phyloP scores from a whole-genome alignment of 2,113 vertebrate species.

The Xenotilapia caudafasciata region DNA sequence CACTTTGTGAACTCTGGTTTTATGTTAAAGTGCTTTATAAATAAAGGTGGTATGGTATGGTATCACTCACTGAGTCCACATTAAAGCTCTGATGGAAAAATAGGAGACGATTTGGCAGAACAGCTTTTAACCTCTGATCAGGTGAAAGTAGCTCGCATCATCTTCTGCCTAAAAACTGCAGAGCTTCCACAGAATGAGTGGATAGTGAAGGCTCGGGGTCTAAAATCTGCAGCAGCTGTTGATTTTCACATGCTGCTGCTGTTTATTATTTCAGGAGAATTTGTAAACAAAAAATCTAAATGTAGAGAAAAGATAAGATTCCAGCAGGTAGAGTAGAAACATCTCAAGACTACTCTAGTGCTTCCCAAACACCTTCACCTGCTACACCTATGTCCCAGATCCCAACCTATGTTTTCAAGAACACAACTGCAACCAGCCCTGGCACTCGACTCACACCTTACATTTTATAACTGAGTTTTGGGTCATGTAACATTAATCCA shows the following conservation, averaged over 20 bases:
- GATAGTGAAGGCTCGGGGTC: background rate
- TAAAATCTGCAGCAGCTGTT: background rate
- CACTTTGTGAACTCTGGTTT: too few species aligned
- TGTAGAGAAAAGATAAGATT: background rate
- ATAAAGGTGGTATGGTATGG: too few species aligned
- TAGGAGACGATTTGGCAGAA: fast-evolving
- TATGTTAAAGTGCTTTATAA: too few species aligned
- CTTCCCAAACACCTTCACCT: background rate
- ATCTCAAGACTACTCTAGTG: background rate
- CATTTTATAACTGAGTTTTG: background rate
- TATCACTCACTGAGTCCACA: too few species aligned
- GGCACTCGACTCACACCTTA: background rate
- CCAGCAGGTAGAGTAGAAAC: background rate
- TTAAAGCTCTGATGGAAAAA: background rate
- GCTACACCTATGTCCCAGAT: background rate
- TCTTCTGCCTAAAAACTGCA: background rate
- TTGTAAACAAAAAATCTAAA: background rate
- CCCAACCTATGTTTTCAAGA: background rate
- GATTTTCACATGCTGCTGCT: fast-evolving
- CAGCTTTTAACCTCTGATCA: background rate
- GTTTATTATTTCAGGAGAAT: background rate
- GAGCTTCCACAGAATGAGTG: background rate
- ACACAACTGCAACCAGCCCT: background rate
- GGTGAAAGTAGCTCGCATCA: background rate
- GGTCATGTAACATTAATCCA: background rate